Evolutionary conservation across 2,888 invertebrate species (phyloP), one percentile per base, ranked within the genome.

Genomic region (Chorisops tibialis): DNA sequence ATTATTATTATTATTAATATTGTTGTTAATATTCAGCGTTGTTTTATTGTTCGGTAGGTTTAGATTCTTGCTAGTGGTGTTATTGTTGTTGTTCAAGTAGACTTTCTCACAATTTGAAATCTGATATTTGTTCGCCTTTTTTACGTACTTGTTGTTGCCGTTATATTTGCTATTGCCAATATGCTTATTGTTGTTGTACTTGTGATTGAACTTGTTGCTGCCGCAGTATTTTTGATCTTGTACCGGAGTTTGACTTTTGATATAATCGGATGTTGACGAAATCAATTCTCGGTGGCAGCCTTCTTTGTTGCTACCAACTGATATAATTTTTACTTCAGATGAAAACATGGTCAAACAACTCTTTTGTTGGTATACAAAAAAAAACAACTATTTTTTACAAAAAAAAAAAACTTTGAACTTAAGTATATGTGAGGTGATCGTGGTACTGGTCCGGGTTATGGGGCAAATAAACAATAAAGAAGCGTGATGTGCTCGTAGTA

Each of bases 331-430:
- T 38, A 59, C 38, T 45, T 59, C 59, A 48, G 59, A 38, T 16
- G 59, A 48, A 48, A 48, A 59, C 59, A 59, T 59, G 2, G n/a
- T 41, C n/a, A 41, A 41, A 11, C 12, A 12, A 9, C 12, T 37
- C 12, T 37, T 37, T 37, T 37, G 7, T 37, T 9, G 7, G 12
- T 37, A 37, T 37, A 37, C 59, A 73, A n/a, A n/a, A n/a, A n/a
- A n/a, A n/a, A n/a, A n/a, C n/a, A n/a, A n/a, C n/a, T n/a, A n/a
- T n/a, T n/a, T n/a, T n/a, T n/a, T n/a, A n/a, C n/a, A n/a, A n/a
- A n/a, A n/a, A n/a, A n/a, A n/a, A 30, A 3, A 45, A 54, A 45
- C 43, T 56, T 56, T 56, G 7, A 45, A 30, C 56, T 56, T 22
- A 56, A 56, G 39, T 39, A 43, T 43, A 41, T 30, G 30, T 56